These are phyloP conservation scores for Protobothrops flavoviridis DNA, from an alignment of 2,113 vertebrate species.

Conservation along the genomic window DNA sequence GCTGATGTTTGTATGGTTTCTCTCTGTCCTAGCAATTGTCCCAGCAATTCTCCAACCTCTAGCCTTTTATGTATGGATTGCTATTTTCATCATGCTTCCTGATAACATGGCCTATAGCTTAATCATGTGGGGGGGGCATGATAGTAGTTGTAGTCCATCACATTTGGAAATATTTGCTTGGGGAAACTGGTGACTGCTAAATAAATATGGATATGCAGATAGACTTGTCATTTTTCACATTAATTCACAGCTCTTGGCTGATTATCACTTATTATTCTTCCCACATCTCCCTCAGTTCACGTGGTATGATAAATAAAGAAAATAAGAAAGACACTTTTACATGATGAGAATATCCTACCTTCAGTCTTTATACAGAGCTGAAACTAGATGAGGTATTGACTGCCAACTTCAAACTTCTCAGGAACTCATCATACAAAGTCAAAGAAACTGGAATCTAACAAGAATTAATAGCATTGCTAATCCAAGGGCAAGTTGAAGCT, in stretches of 20 bases:
- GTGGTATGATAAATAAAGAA: not conserved
- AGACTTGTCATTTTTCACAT: not conserved
- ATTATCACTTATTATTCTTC: not conserved
- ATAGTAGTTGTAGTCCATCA: not conserved
- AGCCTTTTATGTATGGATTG: not conserved
- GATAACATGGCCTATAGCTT: not conserved
- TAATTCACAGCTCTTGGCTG: not conserved
- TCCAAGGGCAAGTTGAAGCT: not conserved
- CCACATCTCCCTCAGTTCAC: not conserved
- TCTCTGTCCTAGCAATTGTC: not conserved
- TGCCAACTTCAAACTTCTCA: not conserved
- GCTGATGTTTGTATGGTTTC: not conserved
- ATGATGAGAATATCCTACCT: not conserved
- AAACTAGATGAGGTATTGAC: not conserved
- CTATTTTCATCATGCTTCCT: not conserved
- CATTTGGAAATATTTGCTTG: not conserved
- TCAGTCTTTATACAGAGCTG: not conserved
- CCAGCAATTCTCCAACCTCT: not conserved
- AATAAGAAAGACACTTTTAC: not conserved
- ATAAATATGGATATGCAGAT: not conserved
- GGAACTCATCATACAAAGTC: not conserved
- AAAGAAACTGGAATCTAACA: not conserved
- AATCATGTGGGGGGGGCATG: too few relatives aligned
- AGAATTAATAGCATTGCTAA: not conserved
- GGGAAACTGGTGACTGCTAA: not conserved